phyloP scores from a whole-genome alignment of 2,113 vertebrate genomes.

The Chloebia gouldiae region DNA sequence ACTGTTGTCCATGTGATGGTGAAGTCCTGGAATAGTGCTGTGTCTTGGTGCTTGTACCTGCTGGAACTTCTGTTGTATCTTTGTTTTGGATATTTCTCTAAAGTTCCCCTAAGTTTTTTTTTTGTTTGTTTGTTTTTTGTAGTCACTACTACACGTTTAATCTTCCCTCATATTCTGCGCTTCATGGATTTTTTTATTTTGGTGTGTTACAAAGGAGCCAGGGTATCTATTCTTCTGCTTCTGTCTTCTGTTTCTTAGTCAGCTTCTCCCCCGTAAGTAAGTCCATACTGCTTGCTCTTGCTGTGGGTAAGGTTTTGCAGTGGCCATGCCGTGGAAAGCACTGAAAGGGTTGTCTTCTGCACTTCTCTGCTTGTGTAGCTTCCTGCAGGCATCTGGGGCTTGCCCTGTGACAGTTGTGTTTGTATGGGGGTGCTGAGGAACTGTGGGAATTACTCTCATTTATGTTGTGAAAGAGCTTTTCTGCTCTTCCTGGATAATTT shows the following conservation, averaged over 20 bases:
- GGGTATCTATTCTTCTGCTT: background rate
- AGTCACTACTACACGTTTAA: background rate
- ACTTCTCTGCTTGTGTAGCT: background rate
- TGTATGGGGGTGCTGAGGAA: background rate
- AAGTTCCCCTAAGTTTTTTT: background rate
- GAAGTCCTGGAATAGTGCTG: background rate
- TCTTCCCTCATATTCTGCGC: background rate
- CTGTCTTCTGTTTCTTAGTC: background rate
- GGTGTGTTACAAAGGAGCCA: background rate
- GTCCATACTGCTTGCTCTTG: background rate
- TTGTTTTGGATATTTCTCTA: background rate
- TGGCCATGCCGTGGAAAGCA: background rate
- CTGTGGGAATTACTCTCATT: background rate
- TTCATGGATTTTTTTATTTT: background rate
- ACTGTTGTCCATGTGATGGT: background rate
- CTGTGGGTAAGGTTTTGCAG: background rate
- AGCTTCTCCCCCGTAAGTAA: background rate
- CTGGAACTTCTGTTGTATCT: background rate
- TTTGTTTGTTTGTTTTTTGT: too few species aligned
- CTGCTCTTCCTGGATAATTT: background rate
- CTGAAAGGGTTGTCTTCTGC: background rate
- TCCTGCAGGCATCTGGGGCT: background rate
- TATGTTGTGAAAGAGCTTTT: background rate
- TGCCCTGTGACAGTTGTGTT: background rate
- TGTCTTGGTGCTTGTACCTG: background rate